Percentiles rank a stretch among this genome's conserved stretches.
These are phyloP conservation scores for Megaptera novaeangliae DNA, from an alignment of 2,113 vertebrate species.

Conservation along the genomic window DNA sequence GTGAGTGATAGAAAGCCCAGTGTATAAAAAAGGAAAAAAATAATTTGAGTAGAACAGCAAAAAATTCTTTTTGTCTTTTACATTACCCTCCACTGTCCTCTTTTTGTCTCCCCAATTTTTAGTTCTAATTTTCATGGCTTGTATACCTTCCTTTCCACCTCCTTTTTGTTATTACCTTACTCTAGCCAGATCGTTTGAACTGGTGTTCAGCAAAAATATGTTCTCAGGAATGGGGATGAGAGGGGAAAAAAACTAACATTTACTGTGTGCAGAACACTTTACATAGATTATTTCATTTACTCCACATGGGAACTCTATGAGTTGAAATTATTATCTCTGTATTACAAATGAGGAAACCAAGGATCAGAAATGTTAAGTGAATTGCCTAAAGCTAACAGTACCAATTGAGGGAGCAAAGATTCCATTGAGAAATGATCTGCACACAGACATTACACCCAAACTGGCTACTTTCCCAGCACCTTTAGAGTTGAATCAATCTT, in stretches of 20 bases:
- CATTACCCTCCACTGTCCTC: not conserved
- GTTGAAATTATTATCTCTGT: slow-evolving; percentile 15
- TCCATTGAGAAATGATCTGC: not conserved
- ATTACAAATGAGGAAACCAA: slow-evolving; percentile 31
- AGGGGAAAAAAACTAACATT: not conserved
- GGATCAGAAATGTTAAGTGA: not conserved
- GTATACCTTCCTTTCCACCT: not conserved
- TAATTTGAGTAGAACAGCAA: not conserved
- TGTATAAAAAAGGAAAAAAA: not conserved
- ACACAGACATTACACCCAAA: not conserved
- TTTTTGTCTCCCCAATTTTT: not conserved
- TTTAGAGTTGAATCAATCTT: not conserved
- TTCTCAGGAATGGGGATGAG: not conserved
- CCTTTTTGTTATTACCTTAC: not conserved
- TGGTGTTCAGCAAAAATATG: not conserved
- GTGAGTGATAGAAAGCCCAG: not conserved
- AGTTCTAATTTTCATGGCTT: not conserved
- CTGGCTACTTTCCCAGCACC: not conserved
- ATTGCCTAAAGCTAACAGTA: not conserved
- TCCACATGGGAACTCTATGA: not conserved
- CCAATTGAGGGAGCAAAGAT: not conserved
- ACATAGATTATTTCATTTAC: not conserved
- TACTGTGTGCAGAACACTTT: not conserved
- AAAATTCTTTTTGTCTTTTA: not conserved
- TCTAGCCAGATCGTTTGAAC: not conserved